A percentile compares a stretch with the other conserved stretches of the same genome.
phyloP scores from a whole-genome alignment of 2,888 invertebrate genomes.

The Lasioglossum malachurum region DNA sequence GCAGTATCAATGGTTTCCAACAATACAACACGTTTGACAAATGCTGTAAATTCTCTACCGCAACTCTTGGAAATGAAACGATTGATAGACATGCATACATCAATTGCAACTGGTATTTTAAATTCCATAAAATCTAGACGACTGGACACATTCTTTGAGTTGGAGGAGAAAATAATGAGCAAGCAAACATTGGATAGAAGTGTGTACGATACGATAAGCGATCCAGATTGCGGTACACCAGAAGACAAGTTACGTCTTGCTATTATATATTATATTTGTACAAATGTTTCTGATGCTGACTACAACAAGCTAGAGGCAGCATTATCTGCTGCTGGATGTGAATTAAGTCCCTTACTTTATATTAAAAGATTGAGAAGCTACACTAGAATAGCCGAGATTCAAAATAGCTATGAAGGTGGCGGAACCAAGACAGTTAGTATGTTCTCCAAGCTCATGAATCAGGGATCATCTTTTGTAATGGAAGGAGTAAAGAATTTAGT shows the following conservation, averaged over 20 bases:
- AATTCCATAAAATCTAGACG: constrained; percentile 95
- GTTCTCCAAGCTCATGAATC: constrained; percentile 98
- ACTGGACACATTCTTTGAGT: constrained; percentile 98
- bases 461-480: constrained; percentile 99
- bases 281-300: constrained; percentile 87
- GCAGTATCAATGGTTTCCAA: constrained; percentile 95
- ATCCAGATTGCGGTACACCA: constrained; percentile 93
- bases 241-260: constrained; percentile 98
- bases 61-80: constrained; percentile 98
- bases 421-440: constrained; percentile 98
- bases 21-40: constrained; percentile 96
- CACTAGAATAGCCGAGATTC: constrained; percentile 90
- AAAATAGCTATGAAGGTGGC: constrained; percentile 95
- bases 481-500: constrained; percentile 99
- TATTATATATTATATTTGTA: constrained; percentile 96
- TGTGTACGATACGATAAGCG: constrained; percentile 94
- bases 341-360: constrained; percentile 93
- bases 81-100: constrained; percentile 99
- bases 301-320: constrained; percentile 93
- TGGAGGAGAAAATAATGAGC: constrained; percentile 99
- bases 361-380: constrained; percentile 96
- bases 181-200: constrained; percentile 93
- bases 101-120: constrained; percentile 96
- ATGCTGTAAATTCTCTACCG: constrained; percentile 97
- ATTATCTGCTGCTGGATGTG: constrained; percentile 92